A percentile compares a stretch with the other conserved stretches of the same genome.
Evolutionary conservation across 1,140 invertebrate species (phyloP).

Genomic region (Ceratina calcarata): DNA sequence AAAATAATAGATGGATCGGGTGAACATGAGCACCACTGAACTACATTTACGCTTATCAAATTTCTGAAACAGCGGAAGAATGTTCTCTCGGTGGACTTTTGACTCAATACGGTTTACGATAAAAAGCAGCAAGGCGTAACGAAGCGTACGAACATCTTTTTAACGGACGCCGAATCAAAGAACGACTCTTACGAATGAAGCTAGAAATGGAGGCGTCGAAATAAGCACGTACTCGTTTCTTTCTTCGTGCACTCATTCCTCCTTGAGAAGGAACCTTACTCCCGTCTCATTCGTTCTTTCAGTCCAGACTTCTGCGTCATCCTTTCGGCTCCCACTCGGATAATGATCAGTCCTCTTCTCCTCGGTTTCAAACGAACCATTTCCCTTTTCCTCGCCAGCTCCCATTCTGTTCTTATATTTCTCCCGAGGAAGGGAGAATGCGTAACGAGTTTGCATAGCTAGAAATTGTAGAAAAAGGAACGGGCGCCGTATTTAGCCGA

Average conservation of each 20-base stretch:
- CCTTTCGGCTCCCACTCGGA: slow-evolving; percentile 22
- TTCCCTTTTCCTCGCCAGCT: not conserved
- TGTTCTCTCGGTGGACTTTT: not conserved
- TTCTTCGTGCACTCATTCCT: not conserved
- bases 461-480: not conserved
- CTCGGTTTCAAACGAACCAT: not conserved
- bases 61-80: too few species aligned
- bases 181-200: slow-evolving; percentile 21
- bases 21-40: not conserved
- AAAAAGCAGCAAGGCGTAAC: not conserved
- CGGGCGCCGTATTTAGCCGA: not conserved
- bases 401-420: not conserved
- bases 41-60: too few species aligned
- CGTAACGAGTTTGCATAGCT: not conserved
- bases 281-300: slow-evolving; percentile 25
- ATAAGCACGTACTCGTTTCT: not conserved
- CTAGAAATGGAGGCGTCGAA: not conserved
- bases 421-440: not conserved
- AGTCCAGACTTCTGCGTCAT: slow-evolving; percentile 29
- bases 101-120: not conserved
- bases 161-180: not conserved
- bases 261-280: slow-evolving; percentile 3
- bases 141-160: slow-evolving; percentile 1
- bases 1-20: slow-evolving; percentile 51
- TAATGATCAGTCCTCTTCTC: slow-evolving; percentile 46